Base-by-base conservation (phyloP, 2,888 invertebrate genomes). In the Gasteruption jaculator region DNA sequence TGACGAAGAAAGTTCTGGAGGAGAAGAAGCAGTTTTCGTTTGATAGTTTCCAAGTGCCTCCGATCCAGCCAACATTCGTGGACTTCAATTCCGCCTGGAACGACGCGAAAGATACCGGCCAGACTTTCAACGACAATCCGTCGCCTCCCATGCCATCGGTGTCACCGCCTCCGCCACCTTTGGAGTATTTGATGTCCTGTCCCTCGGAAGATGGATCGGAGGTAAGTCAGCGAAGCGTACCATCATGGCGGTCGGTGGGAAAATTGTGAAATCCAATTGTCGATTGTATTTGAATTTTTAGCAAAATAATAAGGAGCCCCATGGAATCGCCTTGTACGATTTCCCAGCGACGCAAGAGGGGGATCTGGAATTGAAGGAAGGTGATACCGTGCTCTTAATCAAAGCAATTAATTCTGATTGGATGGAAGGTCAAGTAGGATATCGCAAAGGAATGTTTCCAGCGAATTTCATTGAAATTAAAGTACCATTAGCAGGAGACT, bases 371-470 rank as follows among this genome's bases (percentile, higher is more conserved):
- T 84, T 92, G 66, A 83, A 83, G 72, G 86, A 89, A 65, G 79
- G 80, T 54, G 83, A 91, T 54, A 77, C 79, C 50, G 82, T 93
- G 44, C 76, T 81, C 52, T 71, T 92, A 56, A 65, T 84, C 53
- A 77, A 80, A 57, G 76, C 80, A 58, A 75, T 90, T 18, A 86
- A 88, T 62, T 76, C 79, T 21, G 88, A 89, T 52, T 93, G 92
- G 92, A 72, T 86, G 49, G 81, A 78, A 62, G 92, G 92, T 5
- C 78, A 79, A 53, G 71, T 83, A 38, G 79, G 78, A 39, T 82
- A 80, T 45, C 75, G 76, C 43, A 81, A 83, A 64, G 92, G 92
- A 25, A 82, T 91, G 53, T 91, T 92, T 72, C 92, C 92, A 2
- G 74, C 77, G 15, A 86, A 81, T 70, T 91, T 86, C 71, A 78